These are phyloP conservation scores for Anguilla pacifica DNA, from an alignment of 2,797 vertebrate species.

Conservation along the genomic window DNA sequence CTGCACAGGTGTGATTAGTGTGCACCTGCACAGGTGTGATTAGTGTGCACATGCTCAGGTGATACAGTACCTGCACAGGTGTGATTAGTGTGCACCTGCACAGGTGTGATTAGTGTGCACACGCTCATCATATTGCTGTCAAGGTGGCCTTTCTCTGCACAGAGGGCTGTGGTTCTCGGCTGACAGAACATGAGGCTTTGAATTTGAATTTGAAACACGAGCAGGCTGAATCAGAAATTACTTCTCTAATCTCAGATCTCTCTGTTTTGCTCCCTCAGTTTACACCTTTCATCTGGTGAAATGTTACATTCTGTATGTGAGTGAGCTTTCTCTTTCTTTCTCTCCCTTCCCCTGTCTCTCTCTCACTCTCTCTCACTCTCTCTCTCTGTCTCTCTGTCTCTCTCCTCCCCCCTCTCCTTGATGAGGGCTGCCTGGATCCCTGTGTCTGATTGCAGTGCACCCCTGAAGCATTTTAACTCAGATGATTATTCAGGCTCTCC, in stretches of 20 bases:
- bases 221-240: constrained; percentile 12
- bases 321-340: constrained; percentile 8
- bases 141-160: no score
- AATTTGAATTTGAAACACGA: not conserved
- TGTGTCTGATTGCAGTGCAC: constrained; percentile 39
- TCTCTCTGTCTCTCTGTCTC: no score
- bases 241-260: not conserved
- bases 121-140: no score
- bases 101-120: no score
- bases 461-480: constrained; percentile 34
- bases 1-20: no score
- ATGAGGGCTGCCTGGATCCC: constrained; percentile 15
- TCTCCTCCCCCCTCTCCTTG: not conserved
- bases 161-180: no score
- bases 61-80: no score
- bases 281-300: not conserved
- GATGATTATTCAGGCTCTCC: constrained; percentile 38
- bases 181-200: no score
- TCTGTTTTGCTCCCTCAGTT: not conserved
- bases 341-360: not conserved
- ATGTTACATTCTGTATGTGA: constrained; percentile 21
- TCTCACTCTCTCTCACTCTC: no score
- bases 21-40: no score
- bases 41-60: no score
- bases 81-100: no score